Conservation (phyloP, 1,140 invertebrate genomes). For the Pararge aegeria region DNA sequence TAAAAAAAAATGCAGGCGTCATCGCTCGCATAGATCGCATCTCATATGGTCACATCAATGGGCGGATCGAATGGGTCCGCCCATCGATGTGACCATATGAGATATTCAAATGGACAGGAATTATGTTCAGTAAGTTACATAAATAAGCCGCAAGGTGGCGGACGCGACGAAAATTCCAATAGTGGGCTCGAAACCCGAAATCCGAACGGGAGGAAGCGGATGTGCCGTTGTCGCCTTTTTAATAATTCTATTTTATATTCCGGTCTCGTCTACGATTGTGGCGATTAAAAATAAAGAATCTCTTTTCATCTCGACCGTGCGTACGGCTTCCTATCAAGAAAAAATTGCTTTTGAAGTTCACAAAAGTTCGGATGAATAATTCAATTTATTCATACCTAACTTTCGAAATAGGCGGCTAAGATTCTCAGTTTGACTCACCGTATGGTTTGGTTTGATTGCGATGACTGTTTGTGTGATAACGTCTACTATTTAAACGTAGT, state of each 20-base stretch:
- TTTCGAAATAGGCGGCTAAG: background rate
- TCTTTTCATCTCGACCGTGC: conserved; percentile 61
- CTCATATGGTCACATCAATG: no score
- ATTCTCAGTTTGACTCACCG: background rate
- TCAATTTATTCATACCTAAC: conserved; percentile 29
- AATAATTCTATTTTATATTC: conserved; percentile 68
- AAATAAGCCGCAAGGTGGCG: no score
- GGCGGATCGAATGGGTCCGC: no score
- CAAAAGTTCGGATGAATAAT: conserved; percentile 23
- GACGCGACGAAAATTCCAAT: no score
- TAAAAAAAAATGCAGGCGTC: no score
- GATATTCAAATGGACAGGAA: background rate
- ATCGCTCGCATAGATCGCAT: no score
- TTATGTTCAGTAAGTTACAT: background rate
- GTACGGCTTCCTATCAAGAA: conserved; percentile 47
- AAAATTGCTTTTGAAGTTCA: conserved; percentile 51
- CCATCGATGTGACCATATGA: no score
- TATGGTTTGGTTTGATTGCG: no score
- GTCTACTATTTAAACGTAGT: no score
- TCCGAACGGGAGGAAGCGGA: conserved; percentile 66
- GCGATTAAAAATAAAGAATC: conserved; percentile 62
- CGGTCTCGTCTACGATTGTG: conserved; percentile 48
- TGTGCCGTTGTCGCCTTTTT: conserved; percentile 65
- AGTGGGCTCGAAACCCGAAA: conserved; percentile 43
- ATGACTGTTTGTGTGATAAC: no score